Evolutionary conservation across 2,888 invertebrate genomes (phyloP).

Genomic region (Hyles lineata): DNA sequence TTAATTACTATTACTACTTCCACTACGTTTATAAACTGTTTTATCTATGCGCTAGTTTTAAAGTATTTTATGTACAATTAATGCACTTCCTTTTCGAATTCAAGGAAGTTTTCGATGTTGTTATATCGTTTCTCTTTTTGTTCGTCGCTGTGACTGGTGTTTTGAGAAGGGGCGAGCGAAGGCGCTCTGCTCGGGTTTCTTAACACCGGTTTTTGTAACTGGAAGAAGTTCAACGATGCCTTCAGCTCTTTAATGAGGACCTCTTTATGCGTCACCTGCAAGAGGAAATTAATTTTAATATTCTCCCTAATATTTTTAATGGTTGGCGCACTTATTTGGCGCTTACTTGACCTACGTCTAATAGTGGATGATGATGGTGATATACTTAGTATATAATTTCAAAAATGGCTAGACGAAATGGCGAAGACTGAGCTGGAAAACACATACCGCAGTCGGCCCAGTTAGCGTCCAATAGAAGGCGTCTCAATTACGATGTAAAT

Average conservation of each 20-base stretch:
- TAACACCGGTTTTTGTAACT: slow-evolving; percentile 73
- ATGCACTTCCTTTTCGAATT: slow-evolving; percentile 61
- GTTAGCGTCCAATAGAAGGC: too few relatives aligned
- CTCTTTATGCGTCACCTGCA: slow-evolving; percentile 84
- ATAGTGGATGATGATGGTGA: too few relatives aligned
- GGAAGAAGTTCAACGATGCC: slow-evolving; percentile 74
- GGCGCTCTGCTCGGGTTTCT: slow-evolving; percentile 75
- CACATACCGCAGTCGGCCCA: too few relatives aligned
- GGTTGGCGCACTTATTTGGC: too few relatives aligned
- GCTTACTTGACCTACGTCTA: too few relatives aligned
- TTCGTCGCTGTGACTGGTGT: slow-evolving; percentile 39
- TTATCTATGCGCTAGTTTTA: background rate
- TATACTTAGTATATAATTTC: too few relatives aligned
- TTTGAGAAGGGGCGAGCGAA: slow-evolving; percentile 58
- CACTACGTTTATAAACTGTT: background rate
- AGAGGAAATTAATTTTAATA: slow-evolving; percentile 18
- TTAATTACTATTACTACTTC: too few relatives aligned
- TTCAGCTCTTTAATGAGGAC: slow-evolving; percentile 80
- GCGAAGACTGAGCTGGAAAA: too few relatives aligned
- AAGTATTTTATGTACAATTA: slow-evolving; percentile 12
- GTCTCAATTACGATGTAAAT: too few relatives aligned
- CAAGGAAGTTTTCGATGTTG: slow-evolving; percentile 65
- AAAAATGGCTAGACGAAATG: too few relatives aligned
- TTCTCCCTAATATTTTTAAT: background rate
- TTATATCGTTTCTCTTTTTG: slow-evolving; percentile 50